Percentiles rank a stretch among this genome's conserved stretches.
phyloP scores from a whole-genome alignment of 2,113 vertebrate species.

The Thalassarche chlororhynchos region DNA sequence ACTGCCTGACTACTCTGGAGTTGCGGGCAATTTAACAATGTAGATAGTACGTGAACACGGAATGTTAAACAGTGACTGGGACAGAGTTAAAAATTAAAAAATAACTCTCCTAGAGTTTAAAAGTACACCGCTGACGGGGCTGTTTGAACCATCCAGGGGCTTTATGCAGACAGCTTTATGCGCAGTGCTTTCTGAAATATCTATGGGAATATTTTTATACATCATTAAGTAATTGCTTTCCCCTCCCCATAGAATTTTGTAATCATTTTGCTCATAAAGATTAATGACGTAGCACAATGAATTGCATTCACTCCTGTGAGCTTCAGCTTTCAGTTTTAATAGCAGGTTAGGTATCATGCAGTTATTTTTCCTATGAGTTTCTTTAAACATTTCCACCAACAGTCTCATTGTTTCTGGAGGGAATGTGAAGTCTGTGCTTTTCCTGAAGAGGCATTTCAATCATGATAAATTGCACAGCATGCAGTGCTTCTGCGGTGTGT shows the following conservation, averaged over 20 bases:
- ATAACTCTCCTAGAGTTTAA: background rate
- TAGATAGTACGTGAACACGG: slow-evolving; percentile 60
- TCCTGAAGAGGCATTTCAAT: background rate
- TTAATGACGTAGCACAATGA: slow-evolving; percentile 42
- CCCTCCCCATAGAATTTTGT: slow-evolving; percentile 7
- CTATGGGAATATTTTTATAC: background rate
- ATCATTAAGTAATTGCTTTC: slow-evolving; percentile 53
- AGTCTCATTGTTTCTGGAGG: background rate
- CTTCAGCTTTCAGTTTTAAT: background rate
- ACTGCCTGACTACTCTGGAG: slow-evolving; percentile 73
- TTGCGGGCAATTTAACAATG: slow-evolving; percentile 75
- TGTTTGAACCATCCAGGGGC: background rate
- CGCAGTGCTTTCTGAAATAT: background rate
- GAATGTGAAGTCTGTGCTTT: background rate
- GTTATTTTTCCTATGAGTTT: slow-evolving; percentile 1
- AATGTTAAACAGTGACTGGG: slow-evolving; percentile 69
- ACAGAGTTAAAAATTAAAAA: slow-evolving; percentile 13
- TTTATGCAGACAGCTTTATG: background rate
- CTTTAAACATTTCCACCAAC: background rate
- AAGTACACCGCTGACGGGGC: background rate
- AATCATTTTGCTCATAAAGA: slow-evolving; percentile 53
- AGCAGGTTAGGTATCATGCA: background rate
- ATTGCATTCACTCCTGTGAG: background rate
- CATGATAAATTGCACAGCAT: background rate
- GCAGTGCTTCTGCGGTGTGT: background rate